Evolutionary conservation across 2,888 invertebrate genomes (phyloP), one percentile per base, ranked within the genome.

Genomic region (Synergus umbraculus): DNA sequence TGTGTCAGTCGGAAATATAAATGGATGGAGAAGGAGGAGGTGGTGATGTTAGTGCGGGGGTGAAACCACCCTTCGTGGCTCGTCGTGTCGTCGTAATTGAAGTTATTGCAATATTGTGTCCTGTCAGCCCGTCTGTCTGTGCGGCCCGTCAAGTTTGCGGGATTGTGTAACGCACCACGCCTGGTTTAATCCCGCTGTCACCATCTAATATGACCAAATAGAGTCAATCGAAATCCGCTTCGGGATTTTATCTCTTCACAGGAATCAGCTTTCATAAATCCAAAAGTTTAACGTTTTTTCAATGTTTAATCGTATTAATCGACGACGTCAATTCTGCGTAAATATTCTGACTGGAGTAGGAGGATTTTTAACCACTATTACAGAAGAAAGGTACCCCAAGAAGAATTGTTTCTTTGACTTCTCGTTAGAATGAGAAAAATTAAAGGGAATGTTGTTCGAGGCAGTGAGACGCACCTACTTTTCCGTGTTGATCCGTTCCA

Each of bases 31-130:
- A 83, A 81, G 82, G 81, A 80, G 79, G 78, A 64, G 76, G 81
- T 58, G 76, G 81, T 73, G 80, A 63, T 79, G 77, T 66, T 46
- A 78, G 54, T 37, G 54, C 65, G 64, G 78, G 83, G 80, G 84
- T 79, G 67, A 77, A 83, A 81, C 76, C 85, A 85, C 89, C 89
- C 88, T 83, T 84, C 80, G 80, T 83, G 83, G 85, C 85, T 86
- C 86, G 88, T 88, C 90, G 89, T 91, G 91, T 91, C 88, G 88
- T 85, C 85, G 89, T 92, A 92, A 91, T 92, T 91, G 91, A 90
- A 91, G 91, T 91, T 92, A 91, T 91, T 91, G 92, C 91, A 91
- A 91, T 91, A 91, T 91, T 91, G 91, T 91, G 91, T 91, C 89
- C 90, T 91, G 91, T 91, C 92, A 90, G 88, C 86, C 86, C 86